A percentile compares a stretch with the other conserved stretches of the same genome.
These are phyloP conservation scores for Pyrochroa serraticornis DNA, from an alignment of 2,888 invertebrate species.

Conservation along the genomic window DNA sequence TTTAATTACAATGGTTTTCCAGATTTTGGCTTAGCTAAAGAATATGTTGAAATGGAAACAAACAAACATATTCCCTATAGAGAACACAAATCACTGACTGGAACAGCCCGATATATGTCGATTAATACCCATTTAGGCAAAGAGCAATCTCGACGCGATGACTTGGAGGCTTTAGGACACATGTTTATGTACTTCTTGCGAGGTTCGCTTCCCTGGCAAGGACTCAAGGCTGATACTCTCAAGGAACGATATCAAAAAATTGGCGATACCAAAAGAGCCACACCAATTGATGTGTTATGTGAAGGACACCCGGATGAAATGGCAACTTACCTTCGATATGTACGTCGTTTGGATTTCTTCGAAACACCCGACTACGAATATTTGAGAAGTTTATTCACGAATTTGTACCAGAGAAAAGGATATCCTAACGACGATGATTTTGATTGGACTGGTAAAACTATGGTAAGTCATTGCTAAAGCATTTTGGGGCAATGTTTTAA, in stretches of 20 bases:
- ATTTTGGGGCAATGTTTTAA: slow-evolving; percentile 6
- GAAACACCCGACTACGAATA: slow-evolving; percentile 99
- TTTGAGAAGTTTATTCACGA: slow-evolving; percentile 92
- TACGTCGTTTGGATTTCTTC: slow-evolving; percentile 96
- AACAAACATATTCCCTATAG: slow-evolving; percentile 99
- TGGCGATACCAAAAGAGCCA: slow-evolving; percentile 99
- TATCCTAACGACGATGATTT: slow-evolving; percentile 91
- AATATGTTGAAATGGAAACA: slow-evolving; percentile 99
- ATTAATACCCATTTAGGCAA: slow-evolving; percentile 99
- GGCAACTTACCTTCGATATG: slow-evolving; percentile 97
- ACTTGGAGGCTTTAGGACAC: slow-evolving; percentile 97
- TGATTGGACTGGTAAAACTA: slow-evolving; percentile 89
- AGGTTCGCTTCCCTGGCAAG: slow-evolving; percentile 99
- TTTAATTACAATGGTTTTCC: slow-evolving; percentile 49
- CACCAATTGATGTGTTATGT: slow-evolving; percentile 93
- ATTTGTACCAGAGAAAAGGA: slow-evolving; percentile 86
- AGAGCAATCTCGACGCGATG: slow-evolving; percentile 99
- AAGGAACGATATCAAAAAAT: slow-evolving; percentile 99
- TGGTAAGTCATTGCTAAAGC: slow-evolving; percentile 43
- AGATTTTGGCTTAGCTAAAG: slow-evolving; percentile 99
- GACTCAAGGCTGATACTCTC: slow-evolving; percentile 97
- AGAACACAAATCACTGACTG: slow-evolving; percentile 99
- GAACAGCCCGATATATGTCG: slow-evolving; percentile 98
- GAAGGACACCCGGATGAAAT: slow-evolving; percentile 94
- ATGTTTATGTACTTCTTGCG: slow-evolving; percentile 99